Percentiles rank a stretch among this genome's conserved stretches.
These are phyloP conservation scores for Chloebia gouldiae DNA, from an alignment of 2,113 vertebrate species.

Conservation along the genomic window DNA sequence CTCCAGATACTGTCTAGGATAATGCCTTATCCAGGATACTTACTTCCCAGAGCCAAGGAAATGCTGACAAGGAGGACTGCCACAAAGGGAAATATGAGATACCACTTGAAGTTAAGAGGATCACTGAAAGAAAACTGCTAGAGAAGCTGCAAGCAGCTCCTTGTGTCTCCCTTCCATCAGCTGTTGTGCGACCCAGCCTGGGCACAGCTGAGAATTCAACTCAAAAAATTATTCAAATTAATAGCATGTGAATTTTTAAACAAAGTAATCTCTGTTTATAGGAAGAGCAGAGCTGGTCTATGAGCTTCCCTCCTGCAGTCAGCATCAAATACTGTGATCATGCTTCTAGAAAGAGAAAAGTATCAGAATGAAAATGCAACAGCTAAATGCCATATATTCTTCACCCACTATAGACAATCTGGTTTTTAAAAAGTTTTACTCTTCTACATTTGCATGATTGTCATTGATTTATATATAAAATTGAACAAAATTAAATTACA, in stretches of 20 bases:
- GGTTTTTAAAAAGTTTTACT: not conserved
- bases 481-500: not conserved
- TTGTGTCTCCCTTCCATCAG: not conserved
- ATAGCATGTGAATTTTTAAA: not conserved
- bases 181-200: not conserved
- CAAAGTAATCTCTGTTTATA: not conserved
- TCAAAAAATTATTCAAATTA: not conserved
- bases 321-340: not conserved
- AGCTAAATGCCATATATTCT: not conserved
- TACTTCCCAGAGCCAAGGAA: not conserved
- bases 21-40: not conserved
- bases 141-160: not conserved
- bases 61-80: not conserved
- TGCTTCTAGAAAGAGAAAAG: not conserved
- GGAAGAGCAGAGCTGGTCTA: not conserved
- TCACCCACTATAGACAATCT: not conserved
- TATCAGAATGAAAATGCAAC: not conserved
- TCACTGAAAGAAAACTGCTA: not conserved
- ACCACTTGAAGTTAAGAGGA: not conserved
- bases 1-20: not conserved
- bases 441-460: not conserved
- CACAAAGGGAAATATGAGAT: not conserved
- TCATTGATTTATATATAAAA: not conserved
- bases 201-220: slow-evolving; percentile 18
- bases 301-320: not conserved